These are phyloP conservation scores for Drosophila yooni DNA, from an alignment of 2,888 invertebrate species.

Conservation along the genomic window DNA sequence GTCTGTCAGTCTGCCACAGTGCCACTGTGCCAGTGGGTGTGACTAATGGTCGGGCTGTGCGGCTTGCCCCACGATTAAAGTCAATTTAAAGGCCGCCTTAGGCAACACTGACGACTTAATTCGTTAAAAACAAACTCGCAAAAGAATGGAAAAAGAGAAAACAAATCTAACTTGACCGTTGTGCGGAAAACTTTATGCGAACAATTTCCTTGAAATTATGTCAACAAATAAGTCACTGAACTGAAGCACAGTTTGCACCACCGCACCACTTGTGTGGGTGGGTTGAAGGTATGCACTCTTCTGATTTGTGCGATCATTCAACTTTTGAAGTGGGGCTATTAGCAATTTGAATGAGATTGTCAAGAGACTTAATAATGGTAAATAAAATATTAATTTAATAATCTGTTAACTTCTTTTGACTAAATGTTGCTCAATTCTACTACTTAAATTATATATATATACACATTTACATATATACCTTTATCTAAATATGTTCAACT, in stretches of 20 bases:
- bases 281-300: neutral
- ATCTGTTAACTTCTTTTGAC: neutral
- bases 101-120: constrained; percentile 54
- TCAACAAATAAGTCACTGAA: constrained; percentile 35
- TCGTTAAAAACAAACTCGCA: constrained; percentile 36
- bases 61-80: constrained; percentile 54
- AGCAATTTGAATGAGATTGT: neutral
- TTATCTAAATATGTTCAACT: neutral
- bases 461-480: neutral
- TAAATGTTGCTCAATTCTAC: neutral
- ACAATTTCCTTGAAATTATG: constrained; percentile 22
- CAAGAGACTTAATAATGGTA: neutral
- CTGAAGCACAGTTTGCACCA: constrained; percentile 14
- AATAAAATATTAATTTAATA: neutral
- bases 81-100: constrained; percentile 70
- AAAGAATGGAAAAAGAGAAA: constrained; percentile 18
- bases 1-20: neutral
- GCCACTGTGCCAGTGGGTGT: constrained; percentile 13
- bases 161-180: constrained; percentile 13
- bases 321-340: neutral
- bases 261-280: constrained; percentile 1
- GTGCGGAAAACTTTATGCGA: constrained; percentile 7
- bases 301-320: neutral
- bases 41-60: constrained; percentile 25
- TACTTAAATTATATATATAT: too few species aligned